Evolutionary conservation across 1,140 invertebrate species (phyloP).

Genomic region (Lepidostoma basale): DNA sequence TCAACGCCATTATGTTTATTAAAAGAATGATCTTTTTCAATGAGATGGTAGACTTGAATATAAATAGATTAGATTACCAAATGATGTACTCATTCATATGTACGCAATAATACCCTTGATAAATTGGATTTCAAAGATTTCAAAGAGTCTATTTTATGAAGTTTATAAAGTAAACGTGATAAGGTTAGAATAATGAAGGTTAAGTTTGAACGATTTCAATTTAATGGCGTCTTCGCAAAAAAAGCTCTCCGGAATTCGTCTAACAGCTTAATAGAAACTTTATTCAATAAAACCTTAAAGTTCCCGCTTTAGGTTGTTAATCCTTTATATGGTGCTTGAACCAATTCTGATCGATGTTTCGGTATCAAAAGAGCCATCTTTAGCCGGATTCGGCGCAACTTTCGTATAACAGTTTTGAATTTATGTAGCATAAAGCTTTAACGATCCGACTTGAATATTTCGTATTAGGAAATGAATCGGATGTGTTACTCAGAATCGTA

Average conservation of each 20-base stretch:
- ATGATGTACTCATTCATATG: no score
- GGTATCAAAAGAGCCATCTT: background rate
- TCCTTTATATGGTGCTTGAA: conserved; percentile 30
- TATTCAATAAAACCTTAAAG: conserved; percentile 40
- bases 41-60: no score
- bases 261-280: conserved; percentile 1
- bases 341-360: conserved; percentile 33
- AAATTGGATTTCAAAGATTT: no score
- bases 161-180: no score
- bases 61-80: no score
- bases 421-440: background rate
- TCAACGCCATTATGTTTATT: no score
- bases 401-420: background rate
- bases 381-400: background rate
- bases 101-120: no score
- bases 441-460: conserved; percentile 1
- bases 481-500: no score
- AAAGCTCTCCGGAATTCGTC: background rate
- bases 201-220: no score
- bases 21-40: no score
- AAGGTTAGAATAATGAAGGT: no score
- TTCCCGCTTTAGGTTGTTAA: conserved; percentile 20
- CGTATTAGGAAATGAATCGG: background rate
- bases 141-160: no score
- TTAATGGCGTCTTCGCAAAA: background rate